A percentile compares a stretch with the other conserved stretches of the same genome.
Conservation (phyloP, 2,113 vertebrate genomes). For the Nanger granti region DNA sequence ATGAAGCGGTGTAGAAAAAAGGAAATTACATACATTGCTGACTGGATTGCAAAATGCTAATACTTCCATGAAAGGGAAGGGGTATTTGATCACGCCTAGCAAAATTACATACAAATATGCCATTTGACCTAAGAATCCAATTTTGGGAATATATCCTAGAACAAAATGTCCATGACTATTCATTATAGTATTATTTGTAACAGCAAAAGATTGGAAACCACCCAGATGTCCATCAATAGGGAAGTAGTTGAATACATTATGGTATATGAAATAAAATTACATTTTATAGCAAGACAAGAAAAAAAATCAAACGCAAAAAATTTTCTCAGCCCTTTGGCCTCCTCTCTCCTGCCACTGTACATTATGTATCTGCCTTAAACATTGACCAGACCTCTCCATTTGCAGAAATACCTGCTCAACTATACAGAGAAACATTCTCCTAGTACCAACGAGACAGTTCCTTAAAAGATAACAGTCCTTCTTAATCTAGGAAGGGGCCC, state of each 20-base stretch:
- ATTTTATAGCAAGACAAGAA: background rate
- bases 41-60: background rate
- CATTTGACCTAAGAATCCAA: background rate
- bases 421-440: background rate
- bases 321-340: background rate
- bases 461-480: background rate
- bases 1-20: background rate
- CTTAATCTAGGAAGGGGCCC: background rate
- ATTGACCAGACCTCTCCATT: background rate
- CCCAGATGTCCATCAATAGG: background rate
- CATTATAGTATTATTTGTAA: background rate
- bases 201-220: background rate
- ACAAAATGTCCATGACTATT: background rate
- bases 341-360: background rate
- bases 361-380: background rate
- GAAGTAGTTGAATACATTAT: background rate
- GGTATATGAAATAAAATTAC: background rate
- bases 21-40: background rate
- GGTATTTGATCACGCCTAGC: background rate
- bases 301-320: background rate
- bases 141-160: constrained; percentile 15
- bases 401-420: background rate
- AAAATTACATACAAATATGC: background rate
- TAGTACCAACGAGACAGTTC: background rate
- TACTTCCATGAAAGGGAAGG: background rate